These are phyloP conservation scores for Trachelus stipa DNA, from an alignment of 2,888 invertebrate genomes.

Conservation along the genomic window DNA sequence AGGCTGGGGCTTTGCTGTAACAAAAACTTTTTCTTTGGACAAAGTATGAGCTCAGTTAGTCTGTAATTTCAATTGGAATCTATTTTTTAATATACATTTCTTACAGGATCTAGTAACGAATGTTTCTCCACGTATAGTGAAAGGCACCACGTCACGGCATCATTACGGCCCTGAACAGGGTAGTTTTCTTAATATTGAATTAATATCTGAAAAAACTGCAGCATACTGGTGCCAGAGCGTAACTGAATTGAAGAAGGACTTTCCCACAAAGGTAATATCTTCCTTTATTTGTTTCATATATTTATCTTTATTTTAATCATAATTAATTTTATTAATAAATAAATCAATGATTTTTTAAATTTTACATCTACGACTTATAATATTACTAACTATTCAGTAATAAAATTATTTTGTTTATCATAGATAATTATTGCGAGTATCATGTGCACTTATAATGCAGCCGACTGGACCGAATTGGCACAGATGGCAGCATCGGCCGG, in stretches of 20 bases:
- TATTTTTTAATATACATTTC: constrained; percentile 20
- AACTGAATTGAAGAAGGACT: constrained; percentile 89
- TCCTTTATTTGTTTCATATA: neutral
- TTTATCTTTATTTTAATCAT: neutral
- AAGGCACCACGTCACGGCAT: constrained; percentile 93
- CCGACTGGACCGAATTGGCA: constrained; percentile 90
- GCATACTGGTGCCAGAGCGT: constrained; percentile 94
- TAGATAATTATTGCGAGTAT: constrained; percentile 94
- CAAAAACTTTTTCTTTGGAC: constrained; percentile 95
- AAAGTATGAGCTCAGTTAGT: constrained; percentile 73
- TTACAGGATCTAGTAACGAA: constrained; percentile 93
- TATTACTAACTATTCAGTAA: too few species aligned
- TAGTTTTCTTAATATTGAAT: constrained; percentile 96
- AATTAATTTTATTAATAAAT: neutral
- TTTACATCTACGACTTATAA: neutral
- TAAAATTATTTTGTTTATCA: constrained; percentile 20
- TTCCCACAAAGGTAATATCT: constrained; percentile 81
- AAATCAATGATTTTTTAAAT: neutral
- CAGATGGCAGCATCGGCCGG: constrained; percentile 83
- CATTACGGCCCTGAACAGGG: constrained; percentile 96
- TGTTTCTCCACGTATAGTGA: constrained; percentile 95
- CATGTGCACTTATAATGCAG: constrained; percentile 89
- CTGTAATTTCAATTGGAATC: neutral
- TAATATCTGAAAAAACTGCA: constrained; percentile 96
- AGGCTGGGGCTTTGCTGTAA: constrained; percentile 98